These are phyloP conservation scores for Umimayanthus kanabou DNA, from an alignment of 92 coral and sea anemone species.

Conservation along the genomic window DNA sequence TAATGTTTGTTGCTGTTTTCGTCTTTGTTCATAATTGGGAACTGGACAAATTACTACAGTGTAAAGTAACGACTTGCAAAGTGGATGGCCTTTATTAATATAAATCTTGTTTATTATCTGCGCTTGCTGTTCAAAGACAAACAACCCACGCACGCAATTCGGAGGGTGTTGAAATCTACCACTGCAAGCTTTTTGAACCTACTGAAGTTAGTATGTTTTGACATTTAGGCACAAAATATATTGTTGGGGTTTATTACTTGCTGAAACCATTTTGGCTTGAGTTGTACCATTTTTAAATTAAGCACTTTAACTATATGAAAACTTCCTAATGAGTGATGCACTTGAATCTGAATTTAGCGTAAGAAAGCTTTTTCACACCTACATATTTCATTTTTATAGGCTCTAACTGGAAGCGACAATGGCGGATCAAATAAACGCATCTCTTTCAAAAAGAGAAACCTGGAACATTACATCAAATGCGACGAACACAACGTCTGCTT, in stretches of 20 bases:
- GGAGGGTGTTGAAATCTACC: neutral
- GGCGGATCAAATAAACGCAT: neutral
- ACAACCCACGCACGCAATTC: neutral
- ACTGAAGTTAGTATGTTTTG: constrained; percentile 15
- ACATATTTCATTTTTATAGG: neutral
- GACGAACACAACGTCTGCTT: constrained; percentile 1
- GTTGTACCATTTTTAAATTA: neutral
- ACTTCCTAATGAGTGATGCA: neutral
- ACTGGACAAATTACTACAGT: constrained; percentile 3
- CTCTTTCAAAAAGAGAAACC: neutral
- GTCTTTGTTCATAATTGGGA: constrained; percentile 10
- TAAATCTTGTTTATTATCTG: neutral
- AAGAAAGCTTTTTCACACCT: neutral
- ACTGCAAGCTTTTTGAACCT: neutral
- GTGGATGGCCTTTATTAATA: neutral
- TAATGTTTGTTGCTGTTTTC: constrained; percentile 6
- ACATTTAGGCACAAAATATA: neutral
- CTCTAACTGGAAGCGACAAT: neutral
- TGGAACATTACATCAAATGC: constrained; percentile 1
- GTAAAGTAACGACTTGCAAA: neutral
- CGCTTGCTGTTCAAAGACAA: neutral
- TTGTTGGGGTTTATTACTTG: neutral
- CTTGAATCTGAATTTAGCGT: neutral
- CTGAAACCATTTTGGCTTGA: neutral
- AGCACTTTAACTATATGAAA: neutral